A percentile compares a stretch with the other conserved stretches of the same genome.
These are phyloP conservation scores for Melanostoma scalare DNA, from an alignment of 2,888 invertebrate genomes.

Conservation along the genomic window DNA sequence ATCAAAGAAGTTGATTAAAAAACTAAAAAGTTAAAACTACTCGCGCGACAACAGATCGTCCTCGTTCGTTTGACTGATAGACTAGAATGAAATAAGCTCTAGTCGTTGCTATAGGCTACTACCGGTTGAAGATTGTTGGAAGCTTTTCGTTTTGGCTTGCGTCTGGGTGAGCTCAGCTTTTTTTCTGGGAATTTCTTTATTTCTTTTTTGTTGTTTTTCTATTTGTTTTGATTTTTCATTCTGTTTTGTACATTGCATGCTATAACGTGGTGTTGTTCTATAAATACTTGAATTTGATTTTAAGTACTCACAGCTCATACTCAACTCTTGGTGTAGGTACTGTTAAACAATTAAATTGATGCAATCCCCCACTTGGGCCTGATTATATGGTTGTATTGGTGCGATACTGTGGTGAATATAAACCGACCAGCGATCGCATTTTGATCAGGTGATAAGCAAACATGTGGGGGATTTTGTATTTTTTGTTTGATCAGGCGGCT, in stretches of 20 bases:
- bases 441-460: constrained; percentile 34
- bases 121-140: constrained; percentile 17
- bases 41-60: constrained; percentile 66
- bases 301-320: neutral
- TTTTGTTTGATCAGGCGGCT: constrained; percentile 2
- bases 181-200: constrained; percentile 31
- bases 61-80: constrained; percentile 68
- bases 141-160: constrained; percentile 52
- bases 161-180: constrained; percentile 45
- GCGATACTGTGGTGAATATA: constrained; percentile 5
- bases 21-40: constrained; percentile 21
- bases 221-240: constrained; percentile 35
- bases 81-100: constrained; percentile 62
- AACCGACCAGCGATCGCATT: neutral
- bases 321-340: neutral
- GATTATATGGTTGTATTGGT: neutral
- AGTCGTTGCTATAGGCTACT: constrained; percentile 8
- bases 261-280: constrained; percentile 6
- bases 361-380: neutral
- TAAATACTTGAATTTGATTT: constrained; percentile 6
- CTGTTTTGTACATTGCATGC: constrained; percentile 24
- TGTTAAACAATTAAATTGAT: neutral
- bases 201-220: constrained; percentile 21
- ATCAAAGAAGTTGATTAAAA: neutral
- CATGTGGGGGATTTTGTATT: constrained; percentile 12